Base-by-base conservation (phyloP, 2,888 invertebrate genomes). In the Plemyria rubiginata region DNA sequence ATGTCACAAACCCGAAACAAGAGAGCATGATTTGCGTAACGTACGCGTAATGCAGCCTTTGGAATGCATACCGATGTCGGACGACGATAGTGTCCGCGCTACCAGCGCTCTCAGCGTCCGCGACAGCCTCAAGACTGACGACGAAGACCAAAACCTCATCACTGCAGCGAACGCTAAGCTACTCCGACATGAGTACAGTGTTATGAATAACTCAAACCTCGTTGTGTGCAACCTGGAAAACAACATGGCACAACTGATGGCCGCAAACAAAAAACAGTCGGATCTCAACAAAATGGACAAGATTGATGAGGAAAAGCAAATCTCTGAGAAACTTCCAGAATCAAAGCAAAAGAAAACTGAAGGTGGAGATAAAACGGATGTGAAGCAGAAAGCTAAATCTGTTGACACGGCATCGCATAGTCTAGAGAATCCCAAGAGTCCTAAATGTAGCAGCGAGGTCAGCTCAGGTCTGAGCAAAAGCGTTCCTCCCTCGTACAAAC, bases 401-500 rank as follows among this genome's bases (percentile, higher is more conserved):
- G 76, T 83, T 9, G 90, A 92, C 53, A 91, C 92, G 1, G 92
- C 92, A 1, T 93, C 92, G 16, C 89, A 90, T 40, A 93, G 90
- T 51, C 78, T 91, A 60, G 90, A 92, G 56, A 91, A 89, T 71
- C 91, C 91, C 0, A 90, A 90, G 73, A 88, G 85, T 6, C 87
- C 87, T 0, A 91, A 88, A 77, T 88, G 88, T 60, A 89, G 87
- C 52, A 90, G 87, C 62, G 91, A 90, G 43, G 74, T 91, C 0
- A 90, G 88, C 74, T 79, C 88, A 0, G 91, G 89, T 0, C 76
- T 93, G 0, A 93, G 93, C 67, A 93, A 90, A 74, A 93, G 93
- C 77, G 93, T 93, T 0, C 93, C 93, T 2, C 93, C 93, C 0
- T 92, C 93, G 2, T 93, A 93, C 62, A 93, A 92, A 65, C 93